Evolutionary conservation across 2,888 invertebrate genomes (phyloP).

Genomic region (Calameuta pallipes): DNA sequence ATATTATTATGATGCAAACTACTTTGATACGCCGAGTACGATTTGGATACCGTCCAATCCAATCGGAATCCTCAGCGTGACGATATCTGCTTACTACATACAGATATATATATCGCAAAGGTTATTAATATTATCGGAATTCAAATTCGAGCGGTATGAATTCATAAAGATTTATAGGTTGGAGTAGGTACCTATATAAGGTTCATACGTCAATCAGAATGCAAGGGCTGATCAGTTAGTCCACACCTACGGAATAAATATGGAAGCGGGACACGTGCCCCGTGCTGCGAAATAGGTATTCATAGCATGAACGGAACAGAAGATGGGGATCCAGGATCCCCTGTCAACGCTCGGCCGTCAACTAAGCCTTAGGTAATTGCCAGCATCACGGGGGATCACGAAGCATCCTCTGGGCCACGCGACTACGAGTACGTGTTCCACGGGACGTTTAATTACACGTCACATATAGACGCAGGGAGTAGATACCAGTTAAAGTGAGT

Average conservation of each 20-base stretch:
- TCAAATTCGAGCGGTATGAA: background rate
- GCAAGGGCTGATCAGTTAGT: background rate
- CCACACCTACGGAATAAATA: conserved; percentile 42
- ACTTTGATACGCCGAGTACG: no score
- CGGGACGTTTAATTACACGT: conserved; percentile 63
- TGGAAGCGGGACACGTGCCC: conserved; percentile 56
- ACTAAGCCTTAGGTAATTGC: conserved; percentile 64
- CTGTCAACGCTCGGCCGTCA: conserved; percentile 47
- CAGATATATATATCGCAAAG: no score
- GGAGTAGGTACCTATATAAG: no score
- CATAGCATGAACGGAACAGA: conserved; percentile 40
- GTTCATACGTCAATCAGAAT: background rate
- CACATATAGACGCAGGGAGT: conserved; percentile 37
- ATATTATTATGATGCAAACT: no score
- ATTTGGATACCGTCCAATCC: no score
- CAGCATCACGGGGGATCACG: conserved; percentile 62
- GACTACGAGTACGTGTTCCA: conserved; percentile 47
- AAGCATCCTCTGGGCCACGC: conserved; percentile 50
- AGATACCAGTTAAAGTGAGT: background rate
- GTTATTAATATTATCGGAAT: no score
- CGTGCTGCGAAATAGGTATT: conserved; percentile 45
- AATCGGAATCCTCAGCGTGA: no score
- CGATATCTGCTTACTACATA: no score
- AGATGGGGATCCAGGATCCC: conserved; percentile 33
- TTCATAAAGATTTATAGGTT: background rate